Conservation (phyloP, 2,797 vertebrate species). For the Garrulus glandarius region DNA sequence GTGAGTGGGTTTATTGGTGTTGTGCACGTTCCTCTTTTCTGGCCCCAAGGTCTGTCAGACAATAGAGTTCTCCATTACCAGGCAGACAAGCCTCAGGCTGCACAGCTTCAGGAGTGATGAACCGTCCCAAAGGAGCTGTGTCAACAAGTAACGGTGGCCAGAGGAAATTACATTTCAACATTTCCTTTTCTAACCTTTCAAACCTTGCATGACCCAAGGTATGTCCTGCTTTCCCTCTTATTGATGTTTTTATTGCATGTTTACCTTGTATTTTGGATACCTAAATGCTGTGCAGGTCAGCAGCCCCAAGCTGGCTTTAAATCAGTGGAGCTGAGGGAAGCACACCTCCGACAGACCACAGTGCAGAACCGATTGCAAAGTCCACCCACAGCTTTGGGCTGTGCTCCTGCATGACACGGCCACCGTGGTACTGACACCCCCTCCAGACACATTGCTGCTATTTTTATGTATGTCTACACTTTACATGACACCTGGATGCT, state of each 20-base stretch:
- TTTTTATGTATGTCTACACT: not conserved
- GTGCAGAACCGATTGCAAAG: not conserved
- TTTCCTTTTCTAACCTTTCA: not conserved
- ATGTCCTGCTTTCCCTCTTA: not conserved
- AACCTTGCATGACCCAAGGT: not conserved
- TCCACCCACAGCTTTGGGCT: rapidly evolving
- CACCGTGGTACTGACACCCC: not conserved
- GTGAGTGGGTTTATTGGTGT: rapidly evolving
- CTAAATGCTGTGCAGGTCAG: not conserved
- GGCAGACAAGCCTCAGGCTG: not conserved
- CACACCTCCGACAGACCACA: not conserved
- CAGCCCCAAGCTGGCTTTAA: not conserved
- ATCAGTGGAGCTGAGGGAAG: not conserved
- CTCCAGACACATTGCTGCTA: not conserved
- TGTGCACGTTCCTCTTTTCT: not conserved
- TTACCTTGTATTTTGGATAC: not conserved
- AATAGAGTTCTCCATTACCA: not conserved
- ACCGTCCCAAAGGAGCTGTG: not conserved
- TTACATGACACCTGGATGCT: not conserved
- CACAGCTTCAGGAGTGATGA: not conserved
- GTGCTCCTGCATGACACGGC: rapidly evolving
- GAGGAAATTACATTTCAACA: not conserved
- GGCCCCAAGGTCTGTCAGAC: not conserved
- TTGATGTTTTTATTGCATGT: not conserved
- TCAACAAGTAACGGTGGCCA: not conserved